Evolutionary conservation across 2,888 invertebrate genomes (phyloP).

Genomic region (Acrobeloides nanus): DNA sequence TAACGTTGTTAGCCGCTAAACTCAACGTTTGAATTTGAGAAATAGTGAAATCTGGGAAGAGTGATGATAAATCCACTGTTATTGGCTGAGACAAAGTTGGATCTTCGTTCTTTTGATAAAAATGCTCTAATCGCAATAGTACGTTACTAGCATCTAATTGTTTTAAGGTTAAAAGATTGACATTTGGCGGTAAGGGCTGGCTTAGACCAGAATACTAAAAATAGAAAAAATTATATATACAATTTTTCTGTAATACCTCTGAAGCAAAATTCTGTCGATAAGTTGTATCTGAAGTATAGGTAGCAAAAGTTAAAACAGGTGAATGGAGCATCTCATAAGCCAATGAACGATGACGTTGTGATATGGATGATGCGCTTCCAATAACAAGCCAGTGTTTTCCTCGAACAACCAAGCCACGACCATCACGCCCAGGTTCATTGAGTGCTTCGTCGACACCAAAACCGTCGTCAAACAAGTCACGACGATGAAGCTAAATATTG

Average conservation of each 20-base stretch:
- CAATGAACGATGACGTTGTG: too few relatives aligned
- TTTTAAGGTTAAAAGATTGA: constrained; percentile 56
- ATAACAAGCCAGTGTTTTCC: too few relatives aligned
- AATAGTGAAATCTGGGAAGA: too few relatives aligned
- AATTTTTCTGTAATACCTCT: too few relatives aligned
- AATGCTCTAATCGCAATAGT: constrained; percentile 56
- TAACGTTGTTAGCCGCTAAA: too few relatives aligned
- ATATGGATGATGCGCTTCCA: too few relatives aligned
- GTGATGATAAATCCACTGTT: constrained; percentile 53
- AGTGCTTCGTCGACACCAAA: constrained; percentile 86
- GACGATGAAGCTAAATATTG: constrained; percentile 76
- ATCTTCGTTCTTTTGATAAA: constrained; percentile 52
- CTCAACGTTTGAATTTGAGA: too few relatives aligned
- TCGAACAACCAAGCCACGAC: constrained; percentile 55
- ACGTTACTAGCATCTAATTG: constrained; percentile 40
- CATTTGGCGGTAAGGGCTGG: constrained; percentile 33
- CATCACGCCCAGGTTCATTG: constrained; percentile 65
- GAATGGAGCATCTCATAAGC: too few relatives aligned
- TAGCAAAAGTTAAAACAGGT: too few relatives aligned
- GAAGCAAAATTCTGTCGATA: too few relatives aligned
- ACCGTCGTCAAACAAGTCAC: constrained; percentile 76
- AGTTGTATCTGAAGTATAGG: too few relatives aligned
- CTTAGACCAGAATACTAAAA: constrained; percentile 22
- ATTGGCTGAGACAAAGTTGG: constrained; percentile 48
- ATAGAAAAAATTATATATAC: too few relatives aligned